Base-by-base conservation (phyloP, 2,888 invertebrate species). In the Stenolophus ochropezus region DNA sequence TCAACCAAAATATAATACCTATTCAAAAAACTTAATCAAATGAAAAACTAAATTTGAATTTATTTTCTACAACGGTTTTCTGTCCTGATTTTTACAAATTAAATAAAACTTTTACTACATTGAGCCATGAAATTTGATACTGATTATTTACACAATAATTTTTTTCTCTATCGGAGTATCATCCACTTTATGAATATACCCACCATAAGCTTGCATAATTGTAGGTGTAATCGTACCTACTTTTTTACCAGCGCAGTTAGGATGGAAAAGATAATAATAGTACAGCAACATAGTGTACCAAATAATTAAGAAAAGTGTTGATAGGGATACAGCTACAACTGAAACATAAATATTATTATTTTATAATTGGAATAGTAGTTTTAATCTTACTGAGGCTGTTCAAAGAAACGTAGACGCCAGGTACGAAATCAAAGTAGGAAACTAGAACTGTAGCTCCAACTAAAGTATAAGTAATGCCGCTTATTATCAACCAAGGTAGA, bases 401-500 rank as follows among this genome's bases (percentile, higher is more conserved):
- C 33, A 84, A 83, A 20, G 84, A 85, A 20, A 85, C 83, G 75
- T 84, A 84, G 16, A 86, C 82, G 51, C 85, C 85, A 14, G 85
- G 85, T 2, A 86, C 83, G 51, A 84, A 82, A 18, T 84, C 84
- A 53, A 85, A 82, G 65, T 85, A 85, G 0, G 84, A 83, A 65
- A 85, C 83, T 25, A 85, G 82, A 11, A 84, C 83, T 8, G 84
- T 83, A 1, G 84, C 83, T 27, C 85, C 82, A 0, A 83, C 82
- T 4, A 85, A 80, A 51, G 85, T 78, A 69, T 85, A 85, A 4
- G 85, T 85, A 16, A 83, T 84, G 4, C 84, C 84, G 74, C 86
- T 86, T 18, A 86, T 82, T 5, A 86, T 71, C 18, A 86, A 83
- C 86, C 86, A 87, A 51, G 86, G 86, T 18, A 86, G 82, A 14